Conservation (phyloP, 2,113 vertebrate species). For the Nerophis lumbriciformis region DNA sequence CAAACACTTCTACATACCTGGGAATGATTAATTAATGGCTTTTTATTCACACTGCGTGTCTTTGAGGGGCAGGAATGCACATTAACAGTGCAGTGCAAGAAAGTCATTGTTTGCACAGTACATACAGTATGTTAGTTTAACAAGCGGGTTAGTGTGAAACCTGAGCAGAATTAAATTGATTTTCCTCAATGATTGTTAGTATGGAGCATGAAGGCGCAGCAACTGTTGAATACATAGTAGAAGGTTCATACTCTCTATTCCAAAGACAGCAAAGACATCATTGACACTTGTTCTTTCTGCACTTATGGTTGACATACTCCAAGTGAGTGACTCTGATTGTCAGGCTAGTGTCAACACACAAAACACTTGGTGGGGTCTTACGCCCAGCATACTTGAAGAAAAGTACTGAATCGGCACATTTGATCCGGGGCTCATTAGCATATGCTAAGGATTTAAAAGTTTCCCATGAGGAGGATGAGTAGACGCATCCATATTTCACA, state of each 20-base stretch:
- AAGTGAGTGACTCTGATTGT: slow-evolving; percentile 1
- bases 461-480: slow-evolving; percentile 31
- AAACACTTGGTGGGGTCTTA: background rate
- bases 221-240: slow-evolving; percentile 34
- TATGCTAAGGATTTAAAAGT: slow-evolving; percentile 42
- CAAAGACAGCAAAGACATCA: background rate
- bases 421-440: slow-evolving; percentile 34
- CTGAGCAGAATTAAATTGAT: slow-evolving; percentile 23
- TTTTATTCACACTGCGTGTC: no score
- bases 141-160: background rate
- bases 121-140: background rate
- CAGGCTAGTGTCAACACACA: background rate
- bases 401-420: slow-evolving; percentile 46
- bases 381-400: slow-evolving; percentile 7
- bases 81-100: no score
- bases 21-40: no score
- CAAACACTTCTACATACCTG: no score
- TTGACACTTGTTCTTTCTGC: background rate
- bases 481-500: slow-evolving; percentile 25
- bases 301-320: background rate
- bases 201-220: slow-evolving; percentile 19
- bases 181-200: slow-evolving; percentile 27
- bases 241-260: slow-evolving; percentile 22
- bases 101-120: background rate
- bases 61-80: background rate